Base-by-base conservation (phyloP, 1,140 invertebrate genomes). In the Triops cancriformis region DNA sequence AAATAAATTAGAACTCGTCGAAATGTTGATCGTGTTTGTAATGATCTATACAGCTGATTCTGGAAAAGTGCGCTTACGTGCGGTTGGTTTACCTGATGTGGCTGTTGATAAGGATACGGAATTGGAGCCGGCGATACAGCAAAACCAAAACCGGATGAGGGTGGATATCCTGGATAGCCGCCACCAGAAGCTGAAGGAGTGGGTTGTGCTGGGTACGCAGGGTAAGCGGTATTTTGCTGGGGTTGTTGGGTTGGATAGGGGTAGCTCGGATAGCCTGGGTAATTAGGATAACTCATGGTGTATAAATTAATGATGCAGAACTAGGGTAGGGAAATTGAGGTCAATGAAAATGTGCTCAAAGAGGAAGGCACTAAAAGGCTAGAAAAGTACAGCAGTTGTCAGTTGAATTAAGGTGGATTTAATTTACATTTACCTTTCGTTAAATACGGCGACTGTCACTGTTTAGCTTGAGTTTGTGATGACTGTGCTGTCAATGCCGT, bases 211-310 rank as follows among this genome's bases (percentile, higher is more conserved):
- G 74, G 74, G 4, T 76, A 76, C 18, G 74, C 26, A 14, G 74
- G 74, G 12, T 41, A 45, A 31, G 28, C n/a, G n/a, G 0, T 42
- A n/a, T 18, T 41, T 76, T 45, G 37, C 45, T 76, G 74, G 27
- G 26, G 10, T 26, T 73, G 77, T 28, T 78, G 74, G 31, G 42
- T 73, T 42, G 77, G 77, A 45, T 78, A 78, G 37, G 77, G 77
- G 74, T 78, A 78, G 37, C 77, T 74, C 76, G 77, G 77, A 74
- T 78, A 78, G 37, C 77, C 74, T 14, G 45, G 45, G 45, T 64
- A 64, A 23, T 64, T 64, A 64, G 51, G 51, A 14, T 64, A 64
- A 23, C 51, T 64, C 51, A 64, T 64, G 51, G 51, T 64, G 3
- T 23, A 23, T 23, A 1, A 1, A 14, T 64, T 64, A 45, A 45